Conservation (phyloP, 1,140 invertebrate genomes). For the Gryon sp. region DNA sequence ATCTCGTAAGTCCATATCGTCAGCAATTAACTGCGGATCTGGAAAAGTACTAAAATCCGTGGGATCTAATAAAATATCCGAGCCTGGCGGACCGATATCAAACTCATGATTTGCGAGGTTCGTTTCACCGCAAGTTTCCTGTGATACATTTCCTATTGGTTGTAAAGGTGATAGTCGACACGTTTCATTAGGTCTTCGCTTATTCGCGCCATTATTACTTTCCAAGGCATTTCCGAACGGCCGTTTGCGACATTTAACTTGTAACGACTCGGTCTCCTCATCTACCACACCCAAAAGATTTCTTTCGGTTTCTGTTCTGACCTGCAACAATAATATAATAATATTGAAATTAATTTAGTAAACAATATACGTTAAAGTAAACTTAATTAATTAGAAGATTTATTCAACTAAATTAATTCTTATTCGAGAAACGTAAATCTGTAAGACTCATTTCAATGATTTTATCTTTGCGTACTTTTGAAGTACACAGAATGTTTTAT, state of each 20-base stretch:
- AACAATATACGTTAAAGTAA: too few relatives aligned
- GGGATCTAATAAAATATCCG: constrained; percentile 36
- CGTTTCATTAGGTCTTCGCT: constrained; percentile 35
- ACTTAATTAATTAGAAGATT: too few relatives aligned
- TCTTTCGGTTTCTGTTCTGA: constrained; percentile 21
- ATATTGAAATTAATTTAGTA: too few relatives aligned
- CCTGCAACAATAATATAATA: constrained; percentile 7
- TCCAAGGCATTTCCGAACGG: constrained; percentile 19
- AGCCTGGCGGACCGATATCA: background rate
- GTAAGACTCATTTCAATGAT: too few relatives aligned
- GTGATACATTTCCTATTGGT: constrained; percentile 2
- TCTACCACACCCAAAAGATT: constrained; percentile 19
- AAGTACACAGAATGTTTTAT: too few relatives aligned
- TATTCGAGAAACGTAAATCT: too few relatives aligned
- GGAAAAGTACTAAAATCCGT: constrained; percentile 26
- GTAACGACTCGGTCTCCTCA: background rate
- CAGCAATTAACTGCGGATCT: constrained; percentile 32
- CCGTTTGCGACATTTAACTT: constrained; percentile 40
- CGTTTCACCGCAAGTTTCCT: constrained; percentile 31
- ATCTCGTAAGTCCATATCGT: constrained; percentile 56
- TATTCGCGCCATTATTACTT: constrained; percentile 23
- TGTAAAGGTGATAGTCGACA: constrained; percentile 9
- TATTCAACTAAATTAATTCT: too few relatives aligned
- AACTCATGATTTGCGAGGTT: constrained; percentile 8
- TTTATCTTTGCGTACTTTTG: too few relatives aligned